Evolutionary conservation across 2,888 invertebrate genomes (phyloP).

Genomic region (Phyto melanocephala): DNA sequence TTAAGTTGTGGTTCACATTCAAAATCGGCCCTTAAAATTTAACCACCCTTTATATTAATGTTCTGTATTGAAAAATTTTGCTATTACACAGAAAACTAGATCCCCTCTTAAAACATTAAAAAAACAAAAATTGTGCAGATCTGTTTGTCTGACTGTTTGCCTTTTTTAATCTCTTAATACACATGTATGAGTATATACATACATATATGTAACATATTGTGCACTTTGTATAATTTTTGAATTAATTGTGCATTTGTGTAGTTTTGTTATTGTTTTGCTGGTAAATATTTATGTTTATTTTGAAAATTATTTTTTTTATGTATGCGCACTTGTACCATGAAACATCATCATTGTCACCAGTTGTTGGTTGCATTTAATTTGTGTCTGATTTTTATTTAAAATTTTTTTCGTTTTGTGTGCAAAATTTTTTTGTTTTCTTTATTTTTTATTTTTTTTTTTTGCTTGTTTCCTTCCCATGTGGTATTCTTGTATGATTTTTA

Average conservation of each 20-base stretch:
- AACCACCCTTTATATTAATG: background rate
- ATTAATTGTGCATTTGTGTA: conserved; percentile 26
- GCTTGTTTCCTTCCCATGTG: conserved; percentile 44
- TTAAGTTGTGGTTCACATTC: no score
- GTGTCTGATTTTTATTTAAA: background rate
- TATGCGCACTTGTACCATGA: no score
- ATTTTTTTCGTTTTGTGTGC: conserved; percentile 25
- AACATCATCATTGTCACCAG: no score
- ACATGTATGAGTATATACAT: no score
- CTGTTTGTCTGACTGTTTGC: conserved; percentile 7
- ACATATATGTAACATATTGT: no score
- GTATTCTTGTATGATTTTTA: conserved; percentile 36
- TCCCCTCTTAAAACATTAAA: background rate
- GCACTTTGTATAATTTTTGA: background rate
- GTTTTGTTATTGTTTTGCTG: conserved; percentile 14
- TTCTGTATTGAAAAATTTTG: no score
- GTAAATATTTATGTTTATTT: conserved; percentile 29
- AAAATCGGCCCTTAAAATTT: no score
- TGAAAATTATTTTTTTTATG: background rate
- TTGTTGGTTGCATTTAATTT: no score
- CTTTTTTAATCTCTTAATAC: conserved; percentile 28
- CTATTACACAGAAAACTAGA: background rate
- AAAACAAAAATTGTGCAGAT: conserved; percentile 5
- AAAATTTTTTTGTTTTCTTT: no score
- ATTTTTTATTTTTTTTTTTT: no score